Base-by-base conservation (phyloP, 2,888 invertebrate species). In the Drosophila anomalata region DNA sequence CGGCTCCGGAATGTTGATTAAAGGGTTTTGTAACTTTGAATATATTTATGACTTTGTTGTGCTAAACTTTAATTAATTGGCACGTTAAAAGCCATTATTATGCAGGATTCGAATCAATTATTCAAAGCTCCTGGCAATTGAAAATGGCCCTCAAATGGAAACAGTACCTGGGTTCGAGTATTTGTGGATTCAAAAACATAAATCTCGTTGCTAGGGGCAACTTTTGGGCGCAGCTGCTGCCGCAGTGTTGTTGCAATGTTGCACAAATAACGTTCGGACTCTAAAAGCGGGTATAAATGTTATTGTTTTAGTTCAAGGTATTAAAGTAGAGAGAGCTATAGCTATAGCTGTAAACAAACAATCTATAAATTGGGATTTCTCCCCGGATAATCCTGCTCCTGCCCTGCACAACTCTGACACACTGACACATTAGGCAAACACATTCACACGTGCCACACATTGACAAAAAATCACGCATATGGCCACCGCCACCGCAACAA, bases 401-500 rank as follows among this genome's bases (percentile, higher is more conserved):
- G 6, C 36, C 36, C 22, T 14, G 48, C 29, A 20, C 22, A 36
- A 51, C 46, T 50, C 53, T 41, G 8, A 22, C 14, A 58, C 39
- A 48, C 31, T 41, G 41, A 56, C 50, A 52, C 20, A 55, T 41
- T 22, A 8, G 56, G 12, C 46, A 54, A 55, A 44, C 62, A 72
- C 69, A 69, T 69, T 69, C 73, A 73, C 73, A 73, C 73, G 76
- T 60, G 69, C 69, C 76, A 60, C 55, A 68, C 73, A 78, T 87
- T 75, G 85, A 78, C 79, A 81, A 75, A 87, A 81, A 87, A 84
- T 81, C 81, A 84, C 82, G 79, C 71, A 58, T 66, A 58, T 46
- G 44, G 56, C 56, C 42, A 61, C 36, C 58, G 66, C 69, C 68
- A 68, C 65, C 70, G 24, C 56, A 72, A 36, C 57, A 54, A 24